phyloP scores from a whole-genome alignment of 2,113 vertebrate species.

The Xiphophorus couchianus region DNA sequence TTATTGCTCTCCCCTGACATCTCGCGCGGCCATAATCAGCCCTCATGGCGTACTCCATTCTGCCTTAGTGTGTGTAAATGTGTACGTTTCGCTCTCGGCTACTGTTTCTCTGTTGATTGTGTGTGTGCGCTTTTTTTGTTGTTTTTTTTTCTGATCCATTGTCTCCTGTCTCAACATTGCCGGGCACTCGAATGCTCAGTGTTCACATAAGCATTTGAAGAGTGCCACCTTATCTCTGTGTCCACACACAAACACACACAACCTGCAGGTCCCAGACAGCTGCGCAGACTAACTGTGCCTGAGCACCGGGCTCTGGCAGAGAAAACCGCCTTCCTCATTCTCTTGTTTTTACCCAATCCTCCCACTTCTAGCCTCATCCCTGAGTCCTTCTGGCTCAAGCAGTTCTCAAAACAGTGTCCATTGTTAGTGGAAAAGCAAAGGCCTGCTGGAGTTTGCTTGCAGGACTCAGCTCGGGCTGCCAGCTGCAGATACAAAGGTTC shows the following conservation, averaged over 20 bases:
- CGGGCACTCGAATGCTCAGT: conserved; percentile 42
- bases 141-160: conserved; percentile 25
- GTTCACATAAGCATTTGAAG: conserved; percentile 55
- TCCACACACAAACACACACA: conserved; percentile 35
- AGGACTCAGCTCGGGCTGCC: conserved; percentile 3
- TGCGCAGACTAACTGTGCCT: conserved; percentile 37
- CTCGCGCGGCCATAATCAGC: conserved; percentile 41
- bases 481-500: conserved; percentile 30
- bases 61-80: conserved; percentile 6
- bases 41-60: conserved; percentile 29
- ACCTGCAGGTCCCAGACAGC: conserved; percentile 42
- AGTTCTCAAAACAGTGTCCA: conserved; percentile 49
- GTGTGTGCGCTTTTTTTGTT: conserved; percentile 20
- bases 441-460: conserved; percentile 51
- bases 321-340: conserved; percentile 1
- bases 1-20: conserved; percentile 37
- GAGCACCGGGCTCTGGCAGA: conserved; percentile 44
- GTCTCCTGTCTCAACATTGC: conserved; percentile 44
- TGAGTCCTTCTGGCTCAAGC: conserved; percentile 39
- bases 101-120: conserved; percentile 51
- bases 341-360: conserved; percentile 26
- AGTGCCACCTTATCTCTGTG: conserved; percentile 67
- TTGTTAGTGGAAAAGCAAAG: conserved; percentile 45
- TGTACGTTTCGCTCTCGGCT: conserved; percentile 16
- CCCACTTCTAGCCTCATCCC: conserved; percentile 32